Evolutionary conservation across 2,797 vertebrate species (phyloP), one percentile per base, ranked within the genome.

Genomic region (Lophius americanus): DNA sequence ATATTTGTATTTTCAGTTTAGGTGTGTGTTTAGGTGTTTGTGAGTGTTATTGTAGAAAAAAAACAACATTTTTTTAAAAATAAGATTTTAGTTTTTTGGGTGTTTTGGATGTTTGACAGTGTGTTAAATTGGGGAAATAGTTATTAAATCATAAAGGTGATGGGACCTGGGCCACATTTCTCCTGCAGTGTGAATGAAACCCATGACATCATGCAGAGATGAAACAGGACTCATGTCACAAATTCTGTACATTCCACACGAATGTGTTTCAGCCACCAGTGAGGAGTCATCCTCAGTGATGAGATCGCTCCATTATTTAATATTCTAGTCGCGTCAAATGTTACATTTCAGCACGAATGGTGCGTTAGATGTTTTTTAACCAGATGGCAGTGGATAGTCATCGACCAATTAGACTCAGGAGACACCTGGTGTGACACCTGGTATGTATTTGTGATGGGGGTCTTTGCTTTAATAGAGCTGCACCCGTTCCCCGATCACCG

Each of bases 361-460:
- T 36, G 53, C 56, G n/a, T 49, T 52, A 41, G 3, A 33, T 54
- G 51, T 56, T 52, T 41, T 62, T 36, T 1, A 62, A 38, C 38
- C 70, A 81, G 73, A 64, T 70, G 71, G 61, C 37, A 11, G 36
- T 0, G n/a, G 48, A 57, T 59, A 65, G 54, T 55, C 57, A 13
- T 10, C 38, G 41, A 56, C 9, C 32, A 47, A 37, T 63, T 65
- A 76, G 51, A 83, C 60, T 75, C 82, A 67, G 74, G 60, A 59
- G 75, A 59, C 78, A 77, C 64, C 68, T 78, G 69, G 39, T 58
- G 61, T 53, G 59, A 60, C 66, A 54, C 71, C 59, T 23, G 23
- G 23, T 23, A 58, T 55, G 50, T 39, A 7, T 67, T 66, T 56
- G 42, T 64, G 42, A 51, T 41, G 5, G 49, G 69, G 64, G 9